Conservation (phyloP, 2,888 invertebrate genomes). For the Lacanobia oleracea region DNA sequence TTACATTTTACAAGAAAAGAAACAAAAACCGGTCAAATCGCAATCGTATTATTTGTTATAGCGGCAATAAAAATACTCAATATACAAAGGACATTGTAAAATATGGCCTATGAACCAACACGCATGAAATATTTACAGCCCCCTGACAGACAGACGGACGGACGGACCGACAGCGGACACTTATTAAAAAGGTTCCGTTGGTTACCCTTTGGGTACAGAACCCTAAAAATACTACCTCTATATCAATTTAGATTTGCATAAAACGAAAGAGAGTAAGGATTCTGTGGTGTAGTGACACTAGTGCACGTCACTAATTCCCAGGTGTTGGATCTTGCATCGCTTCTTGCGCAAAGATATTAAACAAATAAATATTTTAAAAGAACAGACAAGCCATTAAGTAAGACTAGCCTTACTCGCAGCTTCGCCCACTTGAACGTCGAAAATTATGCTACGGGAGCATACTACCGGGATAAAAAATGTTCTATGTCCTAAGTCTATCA, state of each 20-base stretch:
- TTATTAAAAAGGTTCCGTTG: no score
- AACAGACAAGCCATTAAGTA: neutral
- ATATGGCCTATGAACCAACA: no score
- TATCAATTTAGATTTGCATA: neutral
- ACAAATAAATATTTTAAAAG: neutral
- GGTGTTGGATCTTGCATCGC: slow-evolving; percentile 10
- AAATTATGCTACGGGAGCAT: neutral
- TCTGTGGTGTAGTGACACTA: neutral
- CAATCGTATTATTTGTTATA: no score
- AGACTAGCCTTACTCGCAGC: neutral
- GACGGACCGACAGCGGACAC: no score
- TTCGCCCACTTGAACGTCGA: neutral
- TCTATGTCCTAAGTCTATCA: neutral
- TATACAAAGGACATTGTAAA: no score
- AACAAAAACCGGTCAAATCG: no score
- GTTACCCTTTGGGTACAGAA: no score
- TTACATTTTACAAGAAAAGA: neutral
- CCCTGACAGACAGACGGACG: no score
- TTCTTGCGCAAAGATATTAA: slow-evolving; percentile 3
- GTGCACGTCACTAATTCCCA: neutral
- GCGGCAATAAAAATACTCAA: no score
- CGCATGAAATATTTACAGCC: no score
- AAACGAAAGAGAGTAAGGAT: neutral
- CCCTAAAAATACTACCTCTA: neutral
- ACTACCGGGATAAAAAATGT: neutral